Evolutionary conservation across 2,113 vertebrate species (phyloP).

Genomic region (Cinclus cinclus): DNA sequence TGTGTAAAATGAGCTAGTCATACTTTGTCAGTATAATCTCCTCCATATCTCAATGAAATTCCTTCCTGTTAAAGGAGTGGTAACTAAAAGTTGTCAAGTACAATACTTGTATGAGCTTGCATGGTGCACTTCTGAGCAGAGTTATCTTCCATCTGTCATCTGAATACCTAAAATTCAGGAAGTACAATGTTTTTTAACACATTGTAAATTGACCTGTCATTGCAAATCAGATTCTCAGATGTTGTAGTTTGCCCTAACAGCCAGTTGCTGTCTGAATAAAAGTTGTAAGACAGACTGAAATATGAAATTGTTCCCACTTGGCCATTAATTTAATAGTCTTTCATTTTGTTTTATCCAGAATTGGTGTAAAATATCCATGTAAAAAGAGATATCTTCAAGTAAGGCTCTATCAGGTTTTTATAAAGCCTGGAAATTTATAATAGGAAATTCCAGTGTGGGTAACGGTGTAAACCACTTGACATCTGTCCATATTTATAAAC

Average conservation of each 20-base stretch:
- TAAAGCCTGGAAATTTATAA: background rate
- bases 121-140: background rate
- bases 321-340: background rate
- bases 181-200: background rate
- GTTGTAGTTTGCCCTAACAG: background rate
- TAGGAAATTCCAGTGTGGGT: background rate
- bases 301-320: background rate
- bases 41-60: background rate
- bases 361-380: background rate
- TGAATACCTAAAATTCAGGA: background rate
- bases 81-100: background rate
- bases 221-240: background rate
- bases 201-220: background rate
- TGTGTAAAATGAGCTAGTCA: background rate
- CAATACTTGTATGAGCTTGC: background rate
- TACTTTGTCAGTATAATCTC: background rate
- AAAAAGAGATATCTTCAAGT: background rate
- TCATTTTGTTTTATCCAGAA: background rate
- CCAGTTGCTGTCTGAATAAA: background rate
- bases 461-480: background rate
- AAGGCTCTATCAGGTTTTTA: background rate
- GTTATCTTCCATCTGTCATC: background rate
- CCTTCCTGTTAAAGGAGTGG: background rate
- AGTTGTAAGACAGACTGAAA: background rate
- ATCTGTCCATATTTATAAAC: conserved; percentile 30